Conservation (phyloP, 2,888 invertebrate genomes). For the Himalopsyche japonica region DNA sequence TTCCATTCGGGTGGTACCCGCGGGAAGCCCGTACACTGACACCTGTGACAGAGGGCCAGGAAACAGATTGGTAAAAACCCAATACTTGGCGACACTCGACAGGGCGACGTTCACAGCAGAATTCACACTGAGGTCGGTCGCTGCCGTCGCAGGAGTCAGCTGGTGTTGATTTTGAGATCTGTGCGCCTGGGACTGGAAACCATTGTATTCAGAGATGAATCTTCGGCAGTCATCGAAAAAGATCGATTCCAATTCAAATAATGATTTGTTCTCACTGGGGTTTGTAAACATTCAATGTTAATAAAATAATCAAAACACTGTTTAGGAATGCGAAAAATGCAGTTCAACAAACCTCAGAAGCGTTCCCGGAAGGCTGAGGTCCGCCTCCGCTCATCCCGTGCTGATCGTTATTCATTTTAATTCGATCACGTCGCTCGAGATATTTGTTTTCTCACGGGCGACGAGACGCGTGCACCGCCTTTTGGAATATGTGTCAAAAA, state of each 20-base stretch:
- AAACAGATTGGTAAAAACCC: constrained; percentile 81
- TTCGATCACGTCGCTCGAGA: constrained; percentile 43
- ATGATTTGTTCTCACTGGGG: too few species aligned
- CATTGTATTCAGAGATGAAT: neutral
- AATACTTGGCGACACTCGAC: constrained; percentile 79
- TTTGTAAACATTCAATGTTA: too few species aligned
- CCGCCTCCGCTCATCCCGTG: constrained; percentile 64
- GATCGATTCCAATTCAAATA: neutral
- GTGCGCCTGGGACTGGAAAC: constrained; percentile 45
- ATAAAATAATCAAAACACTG: neutral
- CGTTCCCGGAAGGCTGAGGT: constrained; percentile 60
- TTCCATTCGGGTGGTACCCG: constrained; percentile 62
- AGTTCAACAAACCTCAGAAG: constrained; percentile 52
- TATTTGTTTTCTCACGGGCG: constrained; percentile 44
- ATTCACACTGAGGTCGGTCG: constrained; percentile 66
- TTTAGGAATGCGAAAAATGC: neutral
- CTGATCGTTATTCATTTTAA: constrained; percentile 59
- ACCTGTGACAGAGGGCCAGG: constrained; percentile 78
- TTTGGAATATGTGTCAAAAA: constrained; percentile 47
- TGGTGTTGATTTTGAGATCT: constrained; percentile 47
- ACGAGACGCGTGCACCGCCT: constrained; percentile 17
- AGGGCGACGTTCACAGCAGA: constrained; percentile 71
- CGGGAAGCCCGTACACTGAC: constrained; percentile 69
- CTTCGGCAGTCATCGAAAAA: neutral
- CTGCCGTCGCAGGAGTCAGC: constrained; percentile 58